Percentiles rank a stretch among this genome's conserved stretches.
phyloP scores from a whole-genome alignment of 1,140 invertebrate species.

The Hylyphantes graminicola region DNA sequence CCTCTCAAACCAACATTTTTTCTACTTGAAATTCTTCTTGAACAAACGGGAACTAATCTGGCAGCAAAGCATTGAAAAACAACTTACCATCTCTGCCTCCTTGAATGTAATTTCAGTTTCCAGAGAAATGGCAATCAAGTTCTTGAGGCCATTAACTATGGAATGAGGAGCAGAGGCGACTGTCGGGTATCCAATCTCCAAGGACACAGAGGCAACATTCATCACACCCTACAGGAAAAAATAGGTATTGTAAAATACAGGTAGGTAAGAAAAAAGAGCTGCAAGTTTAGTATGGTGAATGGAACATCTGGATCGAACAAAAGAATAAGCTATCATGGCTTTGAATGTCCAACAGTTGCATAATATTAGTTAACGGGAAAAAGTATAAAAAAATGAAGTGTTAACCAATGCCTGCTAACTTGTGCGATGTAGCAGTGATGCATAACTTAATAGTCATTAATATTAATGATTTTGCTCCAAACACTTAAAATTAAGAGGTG shows the following conservation, averaged over 20 bases:
- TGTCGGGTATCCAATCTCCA: slow-evolving; percentile 95
- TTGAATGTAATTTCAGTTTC: slow-evolving; percentile 95
- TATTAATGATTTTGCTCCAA: too few species aligned
- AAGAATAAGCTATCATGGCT: too few species aligned
- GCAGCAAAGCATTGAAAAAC: not conserved
- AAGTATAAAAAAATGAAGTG: too few species aligned
- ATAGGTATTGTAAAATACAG: not conserved
- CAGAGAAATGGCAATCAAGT: slow-evolving; percentile 94
- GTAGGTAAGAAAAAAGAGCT: too few species aligned
- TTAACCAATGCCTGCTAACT: too few species aligned
- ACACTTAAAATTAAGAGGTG: too few species aligned
- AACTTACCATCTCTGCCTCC: slow-evolving; percentile 87
- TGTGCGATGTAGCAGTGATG: too few species aligned
- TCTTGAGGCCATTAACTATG: slow-evolving; percentile 98
- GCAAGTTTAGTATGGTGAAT: too few species aligned
- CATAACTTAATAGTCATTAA: too few species aligned
- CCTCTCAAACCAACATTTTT: not conserved
- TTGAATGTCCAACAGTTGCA: too few species aligned
- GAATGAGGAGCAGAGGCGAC: slow-evolving; percentile 96
- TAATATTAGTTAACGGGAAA: too few species aligned
- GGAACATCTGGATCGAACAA: too few species aligned
- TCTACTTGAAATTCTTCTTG: not conserved
- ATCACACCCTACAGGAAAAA: slow-evolving; percentile 78
- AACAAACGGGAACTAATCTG: not conserved
- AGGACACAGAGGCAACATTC: slow-evolving; percentile 93